Evolutionary conservation across 2,797 vertebrate genomes (phyloP), one percentile per base, ranked within the genome.

Genomic region (Emys orbicularis): DNA sequence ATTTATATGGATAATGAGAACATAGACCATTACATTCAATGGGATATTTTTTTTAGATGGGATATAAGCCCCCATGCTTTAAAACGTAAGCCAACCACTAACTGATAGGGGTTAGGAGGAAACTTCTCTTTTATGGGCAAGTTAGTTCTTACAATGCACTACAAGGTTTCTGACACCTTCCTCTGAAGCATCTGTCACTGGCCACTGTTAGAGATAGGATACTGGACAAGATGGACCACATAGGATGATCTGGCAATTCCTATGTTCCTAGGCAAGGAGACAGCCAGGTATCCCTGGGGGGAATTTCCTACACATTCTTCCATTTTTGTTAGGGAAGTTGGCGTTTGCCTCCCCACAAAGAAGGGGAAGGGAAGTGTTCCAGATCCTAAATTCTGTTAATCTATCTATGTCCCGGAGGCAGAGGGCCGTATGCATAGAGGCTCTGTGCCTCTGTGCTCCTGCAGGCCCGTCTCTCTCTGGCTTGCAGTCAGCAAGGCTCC

Each of bases 211-310:
- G 84, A 90, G 84, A 84, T 34, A 84, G 81, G 44, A 84, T 68
- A 52, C 72, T 86, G 83, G 84, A 79, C 81, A 53, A 87, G 81
- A 94, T 50, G 47, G 83, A 83, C 88, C 74, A 86, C 53, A 41
- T 68, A 59, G 84, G 82, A 77, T 92, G 91, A 85, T 92, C 81
- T 84, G 88, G 77, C 79, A 90, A 88, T 57, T 68, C 89, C 72
- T 79, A 34, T 13, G 19, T 29, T 94, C 83, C 87, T 53, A 72
- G 19, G 87, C 81, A 68, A 77, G 49, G 44, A 87, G 74, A 23
- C 47, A 13, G 68, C 31, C 41, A 85, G 86, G 52, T 49, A n/a
- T 49, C 72, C 87, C 59, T 84, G 81, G 37, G 25, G 54, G 68
- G 57, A 72, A 88, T 81, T 91, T 52, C 41, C 82, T 52, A 54